Evolutionary conservation across 2,797 vertebrate species (phyloP).

Genomic region (Lagorchestes hirsutus): DNA sequence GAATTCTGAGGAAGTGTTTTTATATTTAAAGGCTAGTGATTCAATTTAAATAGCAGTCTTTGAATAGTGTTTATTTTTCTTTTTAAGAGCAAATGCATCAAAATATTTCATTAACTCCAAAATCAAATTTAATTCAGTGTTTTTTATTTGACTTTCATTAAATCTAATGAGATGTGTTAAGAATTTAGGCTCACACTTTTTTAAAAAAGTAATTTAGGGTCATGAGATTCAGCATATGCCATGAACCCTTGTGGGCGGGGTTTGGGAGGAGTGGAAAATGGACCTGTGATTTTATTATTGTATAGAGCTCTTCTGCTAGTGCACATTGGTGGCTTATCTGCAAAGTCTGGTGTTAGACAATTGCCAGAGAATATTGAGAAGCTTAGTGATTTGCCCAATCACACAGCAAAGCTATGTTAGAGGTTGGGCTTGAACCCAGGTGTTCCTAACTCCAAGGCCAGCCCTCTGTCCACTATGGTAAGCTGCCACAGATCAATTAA

Average conservation of each 20-base stretch:
- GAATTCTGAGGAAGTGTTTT: not conserved
- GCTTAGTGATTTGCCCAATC: not conserved
- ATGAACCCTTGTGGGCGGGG: too few relatives aligned
- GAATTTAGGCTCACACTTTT: not conserved
- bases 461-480: not conserved
- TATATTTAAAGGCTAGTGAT: not conserved
- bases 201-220: not conserved
- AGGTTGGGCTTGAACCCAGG: not conserved
- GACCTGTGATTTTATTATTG: not conserved
- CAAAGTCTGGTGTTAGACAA: not conserved
- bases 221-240: not conserved
- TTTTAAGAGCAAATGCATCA: constrained; percentile 23
- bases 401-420: not conserved
- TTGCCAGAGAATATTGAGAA: not conserved
- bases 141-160: not conserved
- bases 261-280: too few relatives aligned
- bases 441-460: not conserved
- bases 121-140: not conserved
- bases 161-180: not conserved
- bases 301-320: not conserved
- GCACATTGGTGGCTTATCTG: not conserved
- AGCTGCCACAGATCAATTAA: not conserved
- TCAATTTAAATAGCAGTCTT: not conserved
- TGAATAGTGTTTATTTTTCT: constrained; percentile 11
- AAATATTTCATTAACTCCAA: constrained; percentile 31